Percentiles rank a stretch among this genome's conserved stretches.
phyloP scores from a whole-genome alignment of 2,797 vertebrate genomes.

The Chaunax sp. region DNA sequence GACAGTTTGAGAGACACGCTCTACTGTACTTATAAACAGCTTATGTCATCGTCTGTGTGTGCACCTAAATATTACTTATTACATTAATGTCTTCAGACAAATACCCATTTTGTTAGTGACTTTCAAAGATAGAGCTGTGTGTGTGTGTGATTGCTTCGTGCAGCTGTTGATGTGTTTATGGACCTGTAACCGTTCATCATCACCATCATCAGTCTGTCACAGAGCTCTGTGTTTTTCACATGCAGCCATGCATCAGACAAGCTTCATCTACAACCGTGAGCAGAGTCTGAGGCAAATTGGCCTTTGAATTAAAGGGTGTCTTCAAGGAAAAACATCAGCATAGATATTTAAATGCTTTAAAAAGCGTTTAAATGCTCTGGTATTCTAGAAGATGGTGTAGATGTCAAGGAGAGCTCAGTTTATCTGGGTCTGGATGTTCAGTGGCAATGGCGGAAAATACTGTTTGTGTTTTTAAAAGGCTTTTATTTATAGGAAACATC shows the following conservation, averaged over 20 bases:
- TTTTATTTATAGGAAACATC: not conserved
- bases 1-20: not conserved
- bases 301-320: constrained; percentile 9
- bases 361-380: no score
- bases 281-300: constrained; percentile 1
- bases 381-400: not conserved
- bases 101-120: constrained; percentile 9
- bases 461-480: no score
- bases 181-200: constrained; percentile 17
- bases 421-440: no score
- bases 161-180: constrained; percentile 37
- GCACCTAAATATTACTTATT: constrained; percentile 36
- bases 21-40: constrained; percentile 38
- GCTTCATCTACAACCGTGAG: constrained; percentile 8
- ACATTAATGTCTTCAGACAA: constrained; percentile 8
- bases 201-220: constrained; percentile 31
- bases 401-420: not conserved
- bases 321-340: not conserved
- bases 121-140: not conserved
- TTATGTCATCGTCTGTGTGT: constrained; percentile 22
- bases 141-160: constrained; percentile 4
- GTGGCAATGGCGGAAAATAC: not conserved
- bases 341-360: no score
- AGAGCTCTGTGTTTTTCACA: constrained; percentile 21
- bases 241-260: constrained; percentile 7